These are phyloP conservation scores for Ormyrus pomaceus DNA, from an alignment of 2,888 invertebrate species.

Conservation along the genomic window DNA sequence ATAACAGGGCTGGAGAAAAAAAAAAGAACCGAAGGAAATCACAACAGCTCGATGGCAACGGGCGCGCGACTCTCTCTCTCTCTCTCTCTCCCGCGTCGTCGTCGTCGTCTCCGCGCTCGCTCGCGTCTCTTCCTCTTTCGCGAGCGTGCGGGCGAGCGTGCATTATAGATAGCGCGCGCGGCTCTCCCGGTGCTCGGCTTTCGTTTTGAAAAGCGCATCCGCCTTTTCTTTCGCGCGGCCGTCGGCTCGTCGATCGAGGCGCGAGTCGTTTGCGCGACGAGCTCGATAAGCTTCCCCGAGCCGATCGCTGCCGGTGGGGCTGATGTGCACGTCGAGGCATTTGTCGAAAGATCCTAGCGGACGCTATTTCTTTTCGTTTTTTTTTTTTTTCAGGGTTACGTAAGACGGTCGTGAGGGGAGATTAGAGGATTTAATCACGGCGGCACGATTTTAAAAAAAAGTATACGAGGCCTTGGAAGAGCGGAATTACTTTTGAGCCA, in stretches of 20 bases:
- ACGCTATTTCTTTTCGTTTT: not conserved
- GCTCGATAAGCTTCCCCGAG: slow-evolving; percentile 6
- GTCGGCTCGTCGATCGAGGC: slow-evolving; percentile 11
- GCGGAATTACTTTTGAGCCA: too few relatives aligned
- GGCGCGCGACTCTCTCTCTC: slow-evolving; percentile 6
- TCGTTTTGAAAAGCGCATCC: slow-evolving; percentile 58
- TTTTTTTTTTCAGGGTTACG: not conserved
- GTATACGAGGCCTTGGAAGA: too few relatives aligned
- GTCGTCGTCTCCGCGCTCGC: not conserved
- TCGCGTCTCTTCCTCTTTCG: slow-evolving; percentile 20
- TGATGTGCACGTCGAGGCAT: not conserved
- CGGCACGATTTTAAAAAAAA: too few relatives aligned
- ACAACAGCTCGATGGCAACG: slow-evolving; percentile 39
- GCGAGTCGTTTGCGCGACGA: not conserved
- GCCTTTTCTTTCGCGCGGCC: slow-evolving; percentile 52
- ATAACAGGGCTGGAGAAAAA: slow-evolving; percentile 34
- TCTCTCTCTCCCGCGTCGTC: not conserved
- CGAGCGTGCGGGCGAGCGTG: slow-evolving; percentile 29
- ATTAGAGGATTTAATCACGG: too few relatives aligned
- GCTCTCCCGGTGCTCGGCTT: slow-evolving; percentile 43
- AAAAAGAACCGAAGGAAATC: slow-evolving; percentile 41
- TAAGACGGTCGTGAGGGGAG: too few relatives aligned
- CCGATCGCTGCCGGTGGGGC: not conserved
- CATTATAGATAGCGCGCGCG: not conserved
- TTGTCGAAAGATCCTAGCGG: too few relatives aligned